These are phyloP conservation scores for Hirundo rustica DNA, from an alignment of 2,797 vertebrate species.

Conservation along the genomic window DNA sequence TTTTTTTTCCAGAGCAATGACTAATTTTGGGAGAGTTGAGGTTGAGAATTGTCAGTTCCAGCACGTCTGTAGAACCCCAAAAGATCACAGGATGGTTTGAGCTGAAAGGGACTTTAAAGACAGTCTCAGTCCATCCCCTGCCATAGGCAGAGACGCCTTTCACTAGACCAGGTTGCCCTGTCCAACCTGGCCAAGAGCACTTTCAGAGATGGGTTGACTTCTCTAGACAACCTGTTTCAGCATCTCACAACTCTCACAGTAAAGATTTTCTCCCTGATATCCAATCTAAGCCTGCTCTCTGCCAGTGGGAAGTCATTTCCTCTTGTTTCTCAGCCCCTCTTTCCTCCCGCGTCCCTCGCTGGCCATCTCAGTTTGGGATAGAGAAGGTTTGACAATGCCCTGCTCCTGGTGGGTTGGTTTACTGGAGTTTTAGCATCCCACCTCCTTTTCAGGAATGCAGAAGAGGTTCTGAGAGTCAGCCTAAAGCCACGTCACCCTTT, in stretches of 20 bases:
- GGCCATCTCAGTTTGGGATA: background rate
- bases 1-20: background rate
- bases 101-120: background rate
- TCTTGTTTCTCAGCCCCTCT: background rate
- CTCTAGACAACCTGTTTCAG: background rate
- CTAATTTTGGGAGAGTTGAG: background rate
- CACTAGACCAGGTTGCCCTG: background rate
- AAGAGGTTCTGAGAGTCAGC: background rate
- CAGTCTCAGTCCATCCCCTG: background rate
- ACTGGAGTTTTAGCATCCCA: background rate
- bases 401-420: background rate
- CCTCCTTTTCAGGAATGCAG: background rate
- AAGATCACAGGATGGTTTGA: background rate
- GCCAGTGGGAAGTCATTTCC: background rate
- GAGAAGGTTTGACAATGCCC: background rate
- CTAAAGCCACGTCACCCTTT: background rate
- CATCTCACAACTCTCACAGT: background rate
- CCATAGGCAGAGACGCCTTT: background rate
- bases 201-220: background rate
- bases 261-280: background rate
- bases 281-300: background rate
- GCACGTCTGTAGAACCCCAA: accelerated
- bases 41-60: background rate
- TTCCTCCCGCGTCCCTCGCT: background rate
- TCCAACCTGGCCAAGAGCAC: background rate